Evolutionary conservation across 2,888 invertebrate genomes (phyloP), one percentile per base, ranked within the genome.

Genomic region (Dichetophora obliterata): DNA sequence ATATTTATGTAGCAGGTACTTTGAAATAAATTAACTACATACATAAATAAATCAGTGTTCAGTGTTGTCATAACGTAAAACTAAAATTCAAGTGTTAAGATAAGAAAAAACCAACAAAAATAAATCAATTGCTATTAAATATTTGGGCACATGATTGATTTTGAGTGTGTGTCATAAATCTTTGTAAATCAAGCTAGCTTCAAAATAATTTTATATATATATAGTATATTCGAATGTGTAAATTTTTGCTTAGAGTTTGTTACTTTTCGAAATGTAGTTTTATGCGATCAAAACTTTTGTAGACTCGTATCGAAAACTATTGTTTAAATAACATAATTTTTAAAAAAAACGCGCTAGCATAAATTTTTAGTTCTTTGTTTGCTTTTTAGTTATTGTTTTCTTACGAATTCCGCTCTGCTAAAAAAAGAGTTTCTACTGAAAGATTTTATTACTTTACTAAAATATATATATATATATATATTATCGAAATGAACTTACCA

Each of bases 41-140:
- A 52, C 16, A 72, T 59, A 59, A 57, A 72, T 79, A 81, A 78
- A 77, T 80, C 78, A 79, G 74, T 80, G 80, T 81, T 81, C 77
- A 80, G 77, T 81, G 80, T 80, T 81, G 79, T 81, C 79, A 76
- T 78, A 78, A 65, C 77, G 14, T 8, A 24, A 65, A 37, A 52
- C 11, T 79, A 80, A 75, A 75, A 22, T 50, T 19, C 19, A 16
- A 48, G 59, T 75, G n/a, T 75, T 75, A 69, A 22, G 16, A 50
- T 37, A 16, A 22, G 19, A 31, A n/a, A 52, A 52, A 14, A 68
- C 1, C 57, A 14, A 6, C 0, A 37, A 22, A 24, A 16, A 66
- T 14, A 22, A 61, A n/a, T n/a, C n/a, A 27, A 63, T 34, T 34
- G 37, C 19, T 70, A 70, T 54, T n/a, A 16, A 31, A 5, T n/a